Evolutionary conservation across 2,888 invertebrate genomes (phyloP).

Genomic region (Orthosia cruda): DNA sequence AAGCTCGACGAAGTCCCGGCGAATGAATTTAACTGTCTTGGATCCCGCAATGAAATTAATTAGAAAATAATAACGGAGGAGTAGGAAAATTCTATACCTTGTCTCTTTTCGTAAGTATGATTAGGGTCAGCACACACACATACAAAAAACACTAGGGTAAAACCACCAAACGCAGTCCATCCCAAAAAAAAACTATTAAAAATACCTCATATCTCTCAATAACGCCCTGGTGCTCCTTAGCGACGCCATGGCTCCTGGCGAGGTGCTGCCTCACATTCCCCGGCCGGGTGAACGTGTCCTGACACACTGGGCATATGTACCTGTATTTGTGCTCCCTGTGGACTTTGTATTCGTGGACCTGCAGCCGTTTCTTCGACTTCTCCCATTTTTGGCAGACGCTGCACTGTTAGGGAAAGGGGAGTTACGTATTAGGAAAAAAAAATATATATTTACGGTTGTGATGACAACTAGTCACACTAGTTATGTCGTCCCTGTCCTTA

Average conservation of each 20-base stretch:
- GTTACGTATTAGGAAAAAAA: too few species aligned
- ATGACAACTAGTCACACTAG: too few species aligned
- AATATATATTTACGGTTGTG: too few species aligned
- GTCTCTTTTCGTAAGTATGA: too few species aligned
- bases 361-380: conserved; percentile 75
- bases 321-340: conserved; percentile 69
- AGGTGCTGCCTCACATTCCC: conserved; percentile 71
- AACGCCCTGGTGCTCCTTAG: conserved; percentile 66
- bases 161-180: conserved; percentile 3
- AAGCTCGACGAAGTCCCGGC: too few species aligned
- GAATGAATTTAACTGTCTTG: too few species aligned
- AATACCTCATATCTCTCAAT: conserved; percentile 66
- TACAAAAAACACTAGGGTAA: neutral
- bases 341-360: conserved; percentile 74
- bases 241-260: conserved; percentile 65
- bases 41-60: too few species aligned
- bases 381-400: conserved; percentile 73
- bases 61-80: too few species aligned
- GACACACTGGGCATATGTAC: conserved; percentile 72
- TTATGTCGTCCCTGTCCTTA: too few species aligned
- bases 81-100: too few species aligned
- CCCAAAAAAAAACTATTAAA: neutral
- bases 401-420: conserved; percentile 72
- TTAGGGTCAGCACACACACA: neutral
- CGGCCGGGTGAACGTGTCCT: conserved; percentile 70